A percentile compares a stretch with the other conserved stretches of the same genome.
phyloP scores from a whole-genome alignment of 92 coral and sea anemone genomes.

The Umimayanthus kanabou region DNA sequence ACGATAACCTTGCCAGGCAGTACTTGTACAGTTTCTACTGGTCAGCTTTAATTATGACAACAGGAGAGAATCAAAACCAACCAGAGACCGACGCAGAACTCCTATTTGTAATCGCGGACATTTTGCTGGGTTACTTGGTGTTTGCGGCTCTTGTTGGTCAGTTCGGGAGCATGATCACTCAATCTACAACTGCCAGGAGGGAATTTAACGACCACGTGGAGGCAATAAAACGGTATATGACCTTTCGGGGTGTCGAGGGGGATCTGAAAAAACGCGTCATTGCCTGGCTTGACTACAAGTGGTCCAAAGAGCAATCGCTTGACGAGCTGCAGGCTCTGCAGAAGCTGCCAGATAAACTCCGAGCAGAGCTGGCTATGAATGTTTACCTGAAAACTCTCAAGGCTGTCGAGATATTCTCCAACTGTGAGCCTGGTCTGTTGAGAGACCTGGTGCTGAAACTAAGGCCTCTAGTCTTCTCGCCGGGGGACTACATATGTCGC shows the following conservation, averaged over 20 bases:
- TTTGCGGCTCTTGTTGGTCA: slow-evolving; percentile 88
- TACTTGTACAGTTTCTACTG: slow-evolving; percentile 80
- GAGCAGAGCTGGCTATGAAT: slow-evolving; percentile 76
- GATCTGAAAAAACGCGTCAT: slow-evolving; percentile 78
- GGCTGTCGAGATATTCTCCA: slow-evolving; percentile 73
- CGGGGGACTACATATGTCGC: slow-evolving; percentile 84
- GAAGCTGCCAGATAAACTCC: slow-evolving; percentile 71
- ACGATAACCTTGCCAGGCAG: slow-evolving; percentile 64
- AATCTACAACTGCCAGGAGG: slow-evolving; percentile 66
- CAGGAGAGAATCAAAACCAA: slow-evolving; percentile 78
- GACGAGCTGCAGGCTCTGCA: slow-evolving; percentile 67
- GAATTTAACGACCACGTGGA: slow-evolving; percentile 72
- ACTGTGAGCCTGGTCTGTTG: slow-evolving; percentile 86
- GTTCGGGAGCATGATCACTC: slow-evolving; percentile 85
- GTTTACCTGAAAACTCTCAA: slow-evolving; percentile 80
- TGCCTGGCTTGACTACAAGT: slow-evolving; percentile 86
- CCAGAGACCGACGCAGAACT: slow-evolving; percentile 80
- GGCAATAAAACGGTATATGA: slow-evolving; percentile 73
- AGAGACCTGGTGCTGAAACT: slow-evolving; percentile 77
- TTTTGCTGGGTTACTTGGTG: slow-evolving; percentile 69
- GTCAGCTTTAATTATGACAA: slow-evolving; percentile 82
- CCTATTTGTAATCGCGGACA: slow-evolving; percentile 73
- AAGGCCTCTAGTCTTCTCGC: slow-evolving; percentile 78
- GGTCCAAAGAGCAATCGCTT: slow-evolving; percentile 74
- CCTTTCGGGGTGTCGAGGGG: slow-evolving; percentile 60